These are phyloP conservation scores for Emydura subglobosa DNA, from an alignment of 2,113 vertebrate species.

Conservation along the genomic window DNA sequence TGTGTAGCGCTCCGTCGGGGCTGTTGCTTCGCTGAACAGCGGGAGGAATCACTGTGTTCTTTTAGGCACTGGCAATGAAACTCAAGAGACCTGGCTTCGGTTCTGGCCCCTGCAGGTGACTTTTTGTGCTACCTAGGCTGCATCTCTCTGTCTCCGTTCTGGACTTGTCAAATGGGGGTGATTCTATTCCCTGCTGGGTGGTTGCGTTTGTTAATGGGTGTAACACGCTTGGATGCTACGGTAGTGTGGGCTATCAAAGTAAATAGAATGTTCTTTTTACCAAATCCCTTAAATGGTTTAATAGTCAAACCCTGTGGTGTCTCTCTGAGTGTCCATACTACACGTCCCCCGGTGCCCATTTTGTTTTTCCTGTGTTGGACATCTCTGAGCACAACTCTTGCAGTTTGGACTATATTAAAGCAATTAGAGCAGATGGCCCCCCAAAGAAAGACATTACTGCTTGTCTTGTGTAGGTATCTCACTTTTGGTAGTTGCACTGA, in stretches of 20 bases:
- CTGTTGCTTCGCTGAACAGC: not conserved
- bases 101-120: not conserved
- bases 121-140: not conserved
- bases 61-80: not conserved
- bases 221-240: not conserved
- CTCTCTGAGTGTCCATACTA: too few species aligned
- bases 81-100: not conserved
- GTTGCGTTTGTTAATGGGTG: not conserved
- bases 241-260: not conserved
- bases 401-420: not conserved
- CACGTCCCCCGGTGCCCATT: not conserved
- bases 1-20: not conserved
- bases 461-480: not conserved
- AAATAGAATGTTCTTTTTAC: not conserved
- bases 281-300: not conserved
- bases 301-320: not conserved
- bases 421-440: not conserved
- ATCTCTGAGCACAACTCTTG: not conserved
- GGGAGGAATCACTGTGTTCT: not conserved
- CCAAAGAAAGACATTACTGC: not conserved
- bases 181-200: not conserved
- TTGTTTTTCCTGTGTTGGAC: not conserved
- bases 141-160: not conserved
- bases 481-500: not conserved
- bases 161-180: not conserved